Evolutionary conservation across 2,113 vertebrate genomes (phyloP), one percentile per base, ranked within the genome.

Genomic region (Pseudonaja textilis): DNA sequence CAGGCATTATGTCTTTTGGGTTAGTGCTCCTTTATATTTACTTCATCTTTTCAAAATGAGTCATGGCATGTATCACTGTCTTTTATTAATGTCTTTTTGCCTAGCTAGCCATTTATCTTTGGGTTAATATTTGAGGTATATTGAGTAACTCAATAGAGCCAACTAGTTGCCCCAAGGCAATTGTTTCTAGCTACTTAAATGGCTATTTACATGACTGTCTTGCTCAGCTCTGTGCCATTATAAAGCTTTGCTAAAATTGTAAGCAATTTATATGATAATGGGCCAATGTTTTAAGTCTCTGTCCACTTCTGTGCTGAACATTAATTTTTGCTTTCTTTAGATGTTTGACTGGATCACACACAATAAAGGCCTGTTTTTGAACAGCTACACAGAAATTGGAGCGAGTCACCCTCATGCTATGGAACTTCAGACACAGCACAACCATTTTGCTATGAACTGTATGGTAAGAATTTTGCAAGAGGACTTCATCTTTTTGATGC

Each of bases 291-390:
- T 61, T 1, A 87, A 85, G 50, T 26, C 4, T 93, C 69, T 12
- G 91, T 54, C 61, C 88, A 3, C 3, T n/a, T 88, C 5, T 96
- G 34, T 95, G 85, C 47, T 86, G 57, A 91, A 64, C 7, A 14
- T 89, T 91, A 47, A 94, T 92, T 90, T 57, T 47, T 64, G 29
- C 95, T 97, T 95, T 93, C 92, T 0, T 50, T 94, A 99, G 99
- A 99, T 99, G 99, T 99, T 99, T 95, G 99, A 99, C 97, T 99
- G 99, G 99, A 99, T 99, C 97, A 99, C 99, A 97, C 99, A 99
- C 98, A 99, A 99, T 97, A 99, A 99, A 97, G 99, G 99, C 89
- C 98, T 99, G 93, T 99, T 99, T 96, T 97, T 99, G 96, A 99
- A 99, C 95, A 99, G 98, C 95, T 99, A 99, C 97, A 99, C 99